Evolutionary conservation across 64 coral and sea anemone genomes (phyloP).

Genomic region (Orbicella faveolata): DNA sequence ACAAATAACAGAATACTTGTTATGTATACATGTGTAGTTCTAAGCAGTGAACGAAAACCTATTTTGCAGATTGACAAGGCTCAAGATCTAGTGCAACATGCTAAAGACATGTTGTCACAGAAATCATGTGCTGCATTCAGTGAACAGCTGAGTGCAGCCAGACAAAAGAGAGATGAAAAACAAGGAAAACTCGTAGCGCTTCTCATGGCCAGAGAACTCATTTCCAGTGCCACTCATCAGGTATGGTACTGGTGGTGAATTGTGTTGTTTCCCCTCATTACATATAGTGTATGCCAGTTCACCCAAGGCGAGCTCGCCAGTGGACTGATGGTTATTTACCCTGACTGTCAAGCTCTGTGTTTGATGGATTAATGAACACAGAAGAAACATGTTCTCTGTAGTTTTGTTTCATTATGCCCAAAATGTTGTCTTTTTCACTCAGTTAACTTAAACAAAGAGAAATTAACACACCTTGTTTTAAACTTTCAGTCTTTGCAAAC

Average conservation of each 20-base stretch:
- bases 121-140: not conserved
- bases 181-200: constrained; percentile 20
- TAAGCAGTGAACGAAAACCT: not conserved
- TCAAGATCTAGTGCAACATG: constrained; percentile 67
- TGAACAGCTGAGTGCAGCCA: constrained; percentile 4
- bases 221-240: not conserved
- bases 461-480: too few relatives aligned
- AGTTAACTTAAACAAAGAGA: too few relatives aligned
- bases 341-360: too few relatives aligned
- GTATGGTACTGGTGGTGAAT: not conserved
- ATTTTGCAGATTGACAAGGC: constrained; percentile 63
- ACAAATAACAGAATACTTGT: too few relatives aligned
- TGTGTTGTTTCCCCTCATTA: not conserved
- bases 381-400: too few relatives aligned
- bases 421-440: too few relatives aligned
- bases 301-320: too few relatives aligned
- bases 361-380: too few relatives aligned
- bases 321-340: too few relatives aligned
- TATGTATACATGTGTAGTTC: not conserved
- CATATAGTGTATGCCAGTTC: not conserved
- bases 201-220: constrained; percentile 21
- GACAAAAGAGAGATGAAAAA: constrained; percentile 8
- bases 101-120: constrained; percentile 34
- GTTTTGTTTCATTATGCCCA: too few relatives aligned
- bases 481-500: too few relatives aligned